Evolutionary conservation across 1,140 invertebrate species (phyloP), one percentile per base, ranked within the genome.

Genomic region (Sinonovacula constricta): DNA sequence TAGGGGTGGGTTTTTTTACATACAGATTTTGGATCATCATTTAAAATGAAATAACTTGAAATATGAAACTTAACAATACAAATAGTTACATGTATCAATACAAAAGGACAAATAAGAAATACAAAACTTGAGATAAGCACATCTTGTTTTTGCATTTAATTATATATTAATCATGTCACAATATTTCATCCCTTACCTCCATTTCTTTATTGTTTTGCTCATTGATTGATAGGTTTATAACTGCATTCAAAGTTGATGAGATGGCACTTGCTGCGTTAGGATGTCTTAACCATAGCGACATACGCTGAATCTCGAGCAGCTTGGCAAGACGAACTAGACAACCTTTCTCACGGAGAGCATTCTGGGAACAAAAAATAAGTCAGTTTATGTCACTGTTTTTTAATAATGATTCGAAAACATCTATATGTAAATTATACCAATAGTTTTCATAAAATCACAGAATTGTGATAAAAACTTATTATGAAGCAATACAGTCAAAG

Each of bases 211-310:
- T 91, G 82, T 93, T 93, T 83, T 92, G 89, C 51, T 78, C 74
- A 78, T 93, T 93, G 22, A 93, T 83, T 15, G 93, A 90, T 57
- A 93, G 84, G 83, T 93, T 93, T 54, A 91, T 92, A 31, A 93
- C 84, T 24, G 92, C 91, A 66, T 90, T 89, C 14, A 92, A 88
- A 22, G 92, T 90, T 26, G 90, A 63, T 90, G 87, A 57, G 92
- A 86, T 77, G 83, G 83, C 63, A 83, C 71, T 83, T 86, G 90
- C 14, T 85, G 63, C 62, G 57, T 71, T 84, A 83, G 92, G 88
- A 54, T 87, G 87, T 57, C 85, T 69, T 33, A 82, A 70, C 57
- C 76, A 75, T 57, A 81, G 54, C 15, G 83, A 79, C 85, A 84
- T 81, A 10, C 69, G 70, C 39, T 83, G 76, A 49, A 79, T 67